phyloP scores from a whole-genome alignment of 2,888 invertebrate species.

The Macrophya alboannulata region DNA sequence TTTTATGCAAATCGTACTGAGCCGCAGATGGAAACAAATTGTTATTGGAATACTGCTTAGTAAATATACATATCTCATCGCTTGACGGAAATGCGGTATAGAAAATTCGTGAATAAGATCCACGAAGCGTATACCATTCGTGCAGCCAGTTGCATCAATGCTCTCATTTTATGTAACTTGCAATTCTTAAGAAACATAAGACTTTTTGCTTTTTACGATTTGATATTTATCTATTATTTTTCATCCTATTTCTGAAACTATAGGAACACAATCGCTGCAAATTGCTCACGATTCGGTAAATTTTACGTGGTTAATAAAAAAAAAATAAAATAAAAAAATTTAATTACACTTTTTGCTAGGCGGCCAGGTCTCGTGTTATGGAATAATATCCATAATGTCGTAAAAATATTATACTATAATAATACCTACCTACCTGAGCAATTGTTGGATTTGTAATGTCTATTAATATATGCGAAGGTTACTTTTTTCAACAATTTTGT shows the following conservation, averaged over 20 bases:
- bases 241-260: not conserved
- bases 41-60: not conserved
- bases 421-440: not conserved
- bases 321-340: not conserved
- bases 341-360: conserved; percentile 27
- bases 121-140: not conserved
- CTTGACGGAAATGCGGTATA: not conserved
- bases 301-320: conserved; percentile 14
- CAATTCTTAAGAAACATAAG: not conserved
- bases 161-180: not conserved
- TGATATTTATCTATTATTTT: conserved; percentile 1
- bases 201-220: not conserved
- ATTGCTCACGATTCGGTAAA: conserved; percentile 25
- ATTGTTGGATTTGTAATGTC: conserved; percentile 12
- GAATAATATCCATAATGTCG: conserved; percentile 47
- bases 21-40: conserved; percentile 6
- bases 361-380: conserved; percentile 21
- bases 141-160: not conserved
- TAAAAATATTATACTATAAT: conserved; percentile 26
- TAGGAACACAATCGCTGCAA: not conserved
- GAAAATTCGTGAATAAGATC: not conserved
- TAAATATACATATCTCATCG: not conserved
- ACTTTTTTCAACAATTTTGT: conserved; percentile 42
- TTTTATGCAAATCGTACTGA: conserved; percentile 10
- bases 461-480: conserved; percentile 36